Evolutionary conservation across 2,113 vertebrate genomes (phyloP).

Genomic region (Diglossa brunneiventris): DNA sequence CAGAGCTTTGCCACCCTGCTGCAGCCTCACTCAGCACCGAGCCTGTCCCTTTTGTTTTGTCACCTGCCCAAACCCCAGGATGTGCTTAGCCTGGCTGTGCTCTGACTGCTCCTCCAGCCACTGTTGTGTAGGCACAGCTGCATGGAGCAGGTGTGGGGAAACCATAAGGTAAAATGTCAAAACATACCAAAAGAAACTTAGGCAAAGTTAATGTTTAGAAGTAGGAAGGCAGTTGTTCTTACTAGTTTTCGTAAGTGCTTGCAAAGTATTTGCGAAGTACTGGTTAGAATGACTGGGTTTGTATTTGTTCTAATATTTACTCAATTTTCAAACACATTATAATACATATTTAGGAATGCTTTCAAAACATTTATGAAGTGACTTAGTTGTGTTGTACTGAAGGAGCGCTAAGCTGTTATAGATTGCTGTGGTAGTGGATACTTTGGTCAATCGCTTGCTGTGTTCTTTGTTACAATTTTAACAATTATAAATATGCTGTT

Average conservation of each 20-base stretch:
- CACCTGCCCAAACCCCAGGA: neutral
- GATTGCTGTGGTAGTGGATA: neutral
- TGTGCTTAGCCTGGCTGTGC: rapidly evolving
- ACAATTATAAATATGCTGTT: neutral
- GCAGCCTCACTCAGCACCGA: neutral
- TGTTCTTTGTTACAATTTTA: neutral
- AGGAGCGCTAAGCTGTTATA: neutral
- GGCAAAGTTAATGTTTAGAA: neutral
- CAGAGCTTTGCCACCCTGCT: neutral
- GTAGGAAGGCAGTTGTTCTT: neutral
- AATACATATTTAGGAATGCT: neutral
- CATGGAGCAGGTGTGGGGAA: neutral
- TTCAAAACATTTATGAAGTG: neutral
- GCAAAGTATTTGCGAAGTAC: neutral
- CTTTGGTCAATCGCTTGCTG: neutral
- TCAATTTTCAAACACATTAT: neutral
- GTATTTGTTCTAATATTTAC: neutral
- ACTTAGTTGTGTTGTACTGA: neutral
- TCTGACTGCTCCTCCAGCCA: neutral
- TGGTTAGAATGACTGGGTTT: neutral
- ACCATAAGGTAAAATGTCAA: neutral
- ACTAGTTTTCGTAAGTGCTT: neutral
- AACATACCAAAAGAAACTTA: neutral
- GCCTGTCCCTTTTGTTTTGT: neutral
- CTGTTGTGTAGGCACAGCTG: neutral